Evolutionary conservation across 1,140 invertebrate genomes (phyloP), one percentile per base, ranked within the genome.

Genomic region (Plectrocnemia conspersa): DNA sequence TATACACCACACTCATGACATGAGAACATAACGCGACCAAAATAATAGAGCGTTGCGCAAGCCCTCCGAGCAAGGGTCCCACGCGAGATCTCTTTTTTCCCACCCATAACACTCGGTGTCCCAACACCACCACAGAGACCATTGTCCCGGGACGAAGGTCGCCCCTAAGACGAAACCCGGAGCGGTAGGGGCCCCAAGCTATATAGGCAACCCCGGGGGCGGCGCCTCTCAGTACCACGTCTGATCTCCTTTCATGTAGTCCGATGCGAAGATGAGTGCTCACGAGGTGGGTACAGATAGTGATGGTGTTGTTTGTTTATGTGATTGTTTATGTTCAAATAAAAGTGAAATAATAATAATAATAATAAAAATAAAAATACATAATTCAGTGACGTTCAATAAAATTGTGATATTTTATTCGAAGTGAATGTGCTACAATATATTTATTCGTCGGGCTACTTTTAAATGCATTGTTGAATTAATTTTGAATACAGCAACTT

Each of bases 171-270:
- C 24, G 54, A 50, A 48, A 38, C 13, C 29, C 11, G 18, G 24
- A 13, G 49, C 41, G 27, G 48, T 46, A 53, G 54, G 50, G 59
- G 54, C 45, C 40, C 52, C 46, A 40, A 18, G 36, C 52, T 61
- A 61, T 61, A 61, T 61, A 61, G 54, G 56, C 35, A 41, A 23
- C 55, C 54, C 49, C n/a, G 15, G 19, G 24, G 29, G 33, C 45
- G n/a, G 21, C 25, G 25, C 44, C 54, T 54, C 52, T 56, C 54
- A 61, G 59, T 61, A 33, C 42, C 49, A 50, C 33, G 40, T 50
- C 52, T 44, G 54, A 53, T 53, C 55, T 61, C 56, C 52, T 57
- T 61, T 54, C 59, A 61, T 58, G 54, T 57, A 54, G 59, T 45
- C 52, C 59, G 32, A 33, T 32, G 45, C 21, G 18, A 61, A 54